phyloP scores from a whole-genome alignment of 2,888 invertebrate genomes.

The Nephrocerus scutellatus region DNA sequence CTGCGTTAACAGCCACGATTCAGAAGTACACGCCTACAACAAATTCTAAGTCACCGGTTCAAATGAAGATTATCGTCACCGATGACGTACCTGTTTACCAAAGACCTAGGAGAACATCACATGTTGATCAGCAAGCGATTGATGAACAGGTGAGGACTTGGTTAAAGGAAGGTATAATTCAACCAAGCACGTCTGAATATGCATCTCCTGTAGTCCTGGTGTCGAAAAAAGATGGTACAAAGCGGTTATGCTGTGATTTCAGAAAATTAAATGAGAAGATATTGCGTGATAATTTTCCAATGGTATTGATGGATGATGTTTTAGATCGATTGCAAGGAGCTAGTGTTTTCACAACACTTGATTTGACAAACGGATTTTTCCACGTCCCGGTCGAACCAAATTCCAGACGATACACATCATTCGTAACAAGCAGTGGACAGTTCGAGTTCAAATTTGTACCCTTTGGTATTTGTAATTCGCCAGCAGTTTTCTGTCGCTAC shows the following conservation, averaged over 20 bases:
- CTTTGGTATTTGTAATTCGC: constrained; percentile 10
- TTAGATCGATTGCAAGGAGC: constrained; percentile 4
- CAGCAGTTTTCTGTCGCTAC: constrained; percentile 3
- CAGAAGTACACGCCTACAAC: too few species aligned
- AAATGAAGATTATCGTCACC: constrained; percentile 6
- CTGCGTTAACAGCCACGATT: too few species aligned
- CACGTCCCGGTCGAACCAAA: constrained; percentile 4
- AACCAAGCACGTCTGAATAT: constrained; percentile 28
- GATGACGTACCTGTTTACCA: constrained; percentile 9
- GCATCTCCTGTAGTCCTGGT: constrained; percentile 23
- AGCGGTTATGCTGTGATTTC: constrained; percentile 6
- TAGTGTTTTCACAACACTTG: constrained; percentile 4
- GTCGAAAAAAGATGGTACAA: constrained; percentile 8
- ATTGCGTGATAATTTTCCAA: constrained; percentile 7
- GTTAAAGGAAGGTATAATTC: constrained; percentile 8
- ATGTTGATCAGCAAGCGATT: constrained; percentile 24
- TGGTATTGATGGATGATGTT: constrained; percentile 6
- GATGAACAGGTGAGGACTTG: constrained; percentile 27
- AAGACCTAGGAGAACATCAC: constrained; percentile 1
- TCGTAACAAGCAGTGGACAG: constrained; percentile 4
- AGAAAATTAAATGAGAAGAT: constrained; percentile 6
- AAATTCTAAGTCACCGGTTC: too few species aligned
- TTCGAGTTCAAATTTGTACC: constrained; percentile 7
- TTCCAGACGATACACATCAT: constrained; percentile 4
- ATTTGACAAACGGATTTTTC: constrained; percentile 9